A percentile compares a stretch with the other conserved stretches of the same genome.
Evolutionary conservation across 2,113 vertebrate species (phyloP).

Genomic region (Cheilinus undulatus): DNA sequence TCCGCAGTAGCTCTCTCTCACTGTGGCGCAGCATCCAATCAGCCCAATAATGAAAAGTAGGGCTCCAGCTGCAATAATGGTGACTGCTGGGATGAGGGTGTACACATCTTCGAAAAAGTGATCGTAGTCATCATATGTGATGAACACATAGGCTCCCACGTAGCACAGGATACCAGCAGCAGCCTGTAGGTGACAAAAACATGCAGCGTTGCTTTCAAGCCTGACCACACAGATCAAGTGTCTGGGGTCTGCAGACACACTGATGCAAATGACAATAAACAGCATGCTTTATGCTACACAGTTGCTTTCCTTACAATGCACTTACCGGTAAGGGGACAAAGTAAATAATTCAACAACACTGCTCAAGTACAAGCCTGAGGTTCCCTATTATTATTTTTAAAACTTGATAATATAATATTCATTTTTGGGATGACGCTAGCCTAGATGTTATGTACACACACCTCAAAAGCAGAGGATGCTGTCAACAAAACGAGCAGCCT

Average conservation of each 20-base stretch:
- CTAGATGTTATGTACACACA: too few relatives aligned
- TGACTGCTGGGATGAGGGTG: conserved; percentile 91
- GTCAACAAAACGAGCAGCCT: too few relatives aligned
- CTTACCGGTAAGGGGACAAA: too few relatives aligned
- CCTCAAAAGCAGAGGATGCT: too few relatives aligned
- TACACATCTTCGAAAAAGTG: conserved; percentile 98
- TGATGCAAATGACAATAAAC: background rate
- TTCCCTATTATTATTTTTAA: too few relatives aligned
- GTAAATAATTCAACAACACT: too few relatives aligned
- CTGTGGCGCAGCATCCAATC: conserved; percentile 95
- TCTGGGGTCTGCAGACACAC: background rate
- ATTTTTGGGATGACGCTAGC: too few relatives aligned
- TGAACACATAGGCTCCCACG: conserved; percentile 96
- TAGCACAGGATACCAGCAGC: conserved; percentile 96
- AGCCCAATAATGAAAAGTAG: conserved; percentile 95
- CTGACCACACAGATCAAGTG: background rate
- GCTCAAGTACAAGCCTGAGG: too few relatives aligned
- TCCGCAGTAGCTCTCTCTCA: conserved; percentile 93
- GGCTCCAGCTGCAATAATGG: conserved; percentile 93
- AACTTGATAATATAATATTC: too few relatives aligned
- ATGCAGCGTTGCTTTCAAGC: background rate
- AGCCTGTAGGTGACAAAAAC: conserved; percentile 80
- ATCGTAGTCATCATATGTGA: conserved; percentile 96
- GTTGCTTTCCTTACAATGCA: too few relatives aligned
- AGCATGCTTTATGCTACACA: background rate